phyloP scores from a whole-genome alignment of 1,140 invertebrate genomes.

The Augochlora pura region DNA sequence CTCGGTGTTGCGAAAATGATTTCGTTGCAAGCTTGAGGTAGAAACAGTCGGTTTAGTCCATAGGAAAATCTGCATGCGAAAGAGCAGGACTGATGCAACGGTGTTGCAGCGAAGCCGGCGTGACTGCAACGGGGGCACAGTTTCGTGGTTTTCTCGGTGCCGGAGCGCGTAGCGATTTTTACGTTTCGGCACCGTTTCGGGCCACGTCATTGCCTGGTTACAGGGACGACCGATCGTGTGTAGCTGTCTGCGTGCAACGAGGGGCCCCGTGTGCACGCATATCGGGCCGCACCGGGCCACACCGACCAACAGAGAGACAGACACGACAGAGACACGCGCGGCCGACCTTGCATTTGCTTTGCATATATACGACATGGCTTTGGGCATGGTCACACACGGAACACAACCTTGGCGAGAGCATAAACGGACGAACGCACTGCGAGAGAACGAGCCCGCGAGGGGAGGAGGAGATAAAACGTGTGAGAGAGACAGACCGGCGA shows the following conservation, averaged over 20 bases:
- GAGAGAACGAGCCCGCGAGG: neutral
- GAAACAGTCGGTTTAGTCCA: too few species aligned
- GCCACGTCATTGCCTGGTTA: constrained; percentile 56
- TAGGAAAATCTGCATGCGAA: too few species aligned
- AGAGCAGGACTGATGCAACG: too few species aligned
- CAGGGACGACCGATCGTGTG: constrained; percentile 4
- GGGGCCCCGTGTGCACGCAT: constrained; percentile 11
- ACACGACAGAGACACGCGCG: constrained; percentile 60
- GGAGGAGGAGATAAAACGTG: neutral
- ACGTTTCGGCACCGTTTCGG: constrained; percentile 33
- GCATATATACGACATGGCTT: constrained; percentile 68
- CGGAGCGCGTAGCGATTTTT: constrained; percentile 43
- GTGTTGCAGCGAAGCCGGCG: too few species aligned
- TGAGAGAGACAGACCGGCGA: neutral
- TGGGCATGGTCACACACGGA: constrained; percentile 64
- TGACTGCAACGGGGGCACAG: too few species aligned
- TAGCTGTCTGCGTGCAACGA: constrained; percentile 21
- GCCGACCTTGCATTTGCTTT: constrained; percentile 72
- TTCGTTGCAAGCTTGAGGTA: too few species aligned
- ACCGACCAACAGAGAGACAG: constrained; percentile 19
- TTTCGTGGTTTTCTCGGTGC: constrained; percentile 26
- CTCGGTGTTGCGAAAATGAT: too few species aligned
- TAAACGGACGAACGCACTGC: constrained; percentile 53
- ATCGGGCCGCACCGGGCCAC: neutral
- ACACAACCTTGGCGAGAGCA: constrained; percentile 68